Base-by-base conservation (phyloP, 2,888 invertebrate species). In the Dione vanillae region DNA sequence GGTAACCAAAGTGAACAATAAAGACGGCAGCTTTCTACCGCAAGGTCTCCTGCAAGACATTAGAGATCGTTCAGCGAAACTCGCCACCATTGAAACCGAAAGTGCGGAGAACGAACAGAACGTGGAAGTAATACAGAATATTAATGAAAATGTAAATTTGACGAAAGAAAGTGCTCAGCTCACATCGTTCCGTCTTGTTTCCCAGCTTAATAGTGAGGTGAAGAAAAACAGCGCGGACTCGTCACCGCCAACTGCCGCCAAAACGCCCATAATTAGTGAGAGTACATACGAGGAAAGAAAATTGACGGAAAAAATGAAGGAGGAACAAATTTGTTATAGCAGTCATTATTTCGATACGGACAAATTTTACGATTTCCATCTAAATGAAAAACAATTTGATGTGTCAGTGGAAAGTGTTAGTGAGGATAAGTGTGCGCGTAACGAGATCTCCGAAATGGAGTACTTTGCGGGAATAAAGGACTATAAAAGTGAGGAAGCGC, bases 401-500 rank as follows among this genome's bases (percentile, higher is more conserved):
- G 82, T 80, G 73, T 77, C 86, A 72, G 86, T 88, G 83, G 92
- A 86, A 86, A 90, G 89, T 91, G 94, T 85, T 78, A 90, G 85
- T 90, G 88, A 86, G 81, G 84, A 81, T 74, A 91, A 92, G 77
- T 89, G 88, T 88, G 90, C 85, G 72, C 82, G 88, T 87, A 88
- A 86, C 78, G 86, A 91, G 80, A 81, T 88, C 40, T 81, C 87
- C 35, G 94, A 94, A 78, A 94, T 96, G 78, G 96, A 96, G 84
- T 95, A 95, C 77, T 97, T 97, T 83, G 97, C 97, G 11, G 97
- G 97, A 11, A 95, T 96, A 77, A 96, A 96, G 92, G 97, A 97
- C 90, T 94, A 95, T 76, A 94, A 95, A 74, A 92, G 83, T 71
- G 94, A 94, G 78, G 94, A 94, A 52, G 93, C 94, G 72, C 95